phyloP scores from a whole-genome alignment of 2,888 invertebrate species.

The Archaeoteleia sp. region DNA sequence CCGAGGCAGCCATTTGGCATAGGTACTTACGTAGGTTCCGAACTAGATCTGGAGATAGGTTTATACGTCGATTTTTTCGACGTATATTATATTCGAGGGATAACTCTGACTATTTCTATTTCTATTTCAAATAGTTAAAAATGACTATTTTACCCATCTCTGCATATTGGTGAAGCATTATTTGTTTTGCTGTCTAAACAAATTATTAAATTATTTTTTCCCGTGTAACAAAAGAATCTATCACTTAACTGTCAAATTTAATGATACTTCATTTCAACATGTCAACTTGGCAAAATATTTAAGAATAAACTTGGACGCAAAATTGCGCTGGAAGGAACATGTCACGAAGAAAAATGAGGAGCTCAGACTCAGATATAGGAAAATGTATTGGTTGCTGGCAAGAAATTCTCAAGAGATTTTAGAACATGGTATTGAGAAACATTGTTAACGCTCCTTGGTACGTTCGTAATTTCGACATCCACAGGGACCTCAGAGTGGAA shows the following conservation, averaged over 20 bases:
- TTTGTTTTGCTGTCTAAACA: no score
- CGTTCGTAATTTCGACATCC: conserved; percentile 6
- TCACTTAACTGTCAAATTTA: conserved; percentile 27
- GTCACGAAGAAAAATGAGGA: background rate
- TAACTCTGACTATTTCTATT: no score
- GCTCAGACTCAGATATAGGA: background rate
- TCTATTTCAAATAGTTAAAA: no score
- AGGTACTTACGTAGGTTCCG: no score
- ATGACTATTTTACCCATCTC: no score
- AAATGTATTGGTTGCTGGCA: conserved; percentile 6
- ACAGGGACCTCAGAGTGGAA: background rate
- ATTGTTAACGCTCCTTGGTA: conserved; percentile 21
- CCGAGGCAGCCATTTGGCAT: no score
- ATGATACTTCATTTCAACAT: conserved; percentile 38
- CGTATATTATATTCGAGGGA: no score
- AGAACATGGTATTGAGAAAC: conserved; percentile 7
- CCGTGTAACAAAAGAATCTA: conserved; percentile 34
- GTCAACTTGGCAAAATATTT: conserved; percentile 53
- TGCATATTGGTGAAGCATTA: no score
- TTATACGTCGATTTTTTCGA: no score
- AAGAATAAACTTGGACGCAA: conserved; percentile 51
- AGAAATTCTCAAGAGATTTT: conserved; percentile 12
- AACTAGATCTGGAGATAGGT: no score
- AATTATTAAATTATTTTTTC: no score
- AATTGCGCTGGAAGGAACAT: conserved; percentile 47